Conservation (phyloP, 30 jellyfish, hydroid and myxozoan genomes). For the Pelagia noctiluca region DNA sequence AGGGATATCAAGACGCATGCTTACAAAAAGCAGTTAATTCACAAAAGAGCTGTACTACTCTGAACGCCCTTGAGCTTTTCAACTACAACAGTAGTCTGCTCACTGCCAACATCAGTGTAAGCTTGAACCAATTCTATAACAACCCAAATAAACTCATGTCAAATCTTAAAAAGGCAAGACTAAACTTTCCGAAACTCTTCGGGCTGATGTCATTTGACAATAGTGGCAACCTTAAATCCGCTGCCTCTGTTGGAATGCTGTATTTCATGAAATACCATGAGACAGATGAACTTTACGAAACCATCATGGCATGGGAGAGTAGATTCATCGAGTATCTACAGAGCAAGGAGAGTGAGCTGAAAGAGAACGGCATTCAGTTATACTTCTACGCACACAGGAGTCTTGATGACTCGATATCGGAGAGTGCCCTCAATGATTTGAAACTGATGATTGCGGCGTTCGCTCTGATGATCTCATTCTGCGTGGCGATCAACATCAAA, state of each 20-base stretch:
- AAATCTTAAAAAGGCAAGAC: conserved; percentile 66
- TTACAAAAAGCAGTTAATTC: conserved; percentile 28
- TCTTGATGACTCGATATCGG: conserved; percentile 85
- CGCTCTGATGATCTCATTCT: conserved; percentile 74
- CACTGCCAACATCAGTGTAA: conserved; percentile 15
- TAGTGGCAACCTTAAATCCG: conserved; percentile 63
- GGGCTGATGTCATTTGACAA: conserved; percentile 49
- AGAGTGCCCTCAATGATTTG: conserved; percentile 81
- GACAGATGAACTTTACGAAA: conserved; percentile 39
- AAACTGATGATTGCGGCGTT: conserved; percentile 76
- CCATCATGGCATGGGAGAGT: conserved; percentile 78
- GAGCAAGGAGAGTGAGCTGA: conserved; percentile 20
- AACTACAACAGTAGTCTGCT: conserved; percentile 34
- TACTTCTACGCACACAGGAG: conserved; percentile 80
- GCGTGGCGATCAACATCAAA: conserved; percentile 73
- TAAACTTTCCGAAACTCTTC: conserved; percentile 66
- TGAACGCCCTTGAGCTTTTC: conserved; percentile 68
- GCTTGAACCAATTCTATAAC: conserved; percentile 57
- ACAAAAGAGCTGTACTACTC: conserved; percentile 11
- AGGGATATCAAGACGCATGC: conserved; percentile 58
- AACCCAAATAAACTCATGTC: conserved; percentile 39
- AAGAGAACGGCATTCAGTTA: conserved; percentile 41
- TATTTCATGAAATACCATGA: conserved; percentile 76
- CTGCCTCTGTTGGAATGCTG: conserved; percentile 72
- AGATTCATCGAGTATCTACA: conserved; percentile 36